Evolutionary conservation across 1,140 invertebrate genomes (phyloP).

Genomic region (Sesamia nonagrioides): DNA sequence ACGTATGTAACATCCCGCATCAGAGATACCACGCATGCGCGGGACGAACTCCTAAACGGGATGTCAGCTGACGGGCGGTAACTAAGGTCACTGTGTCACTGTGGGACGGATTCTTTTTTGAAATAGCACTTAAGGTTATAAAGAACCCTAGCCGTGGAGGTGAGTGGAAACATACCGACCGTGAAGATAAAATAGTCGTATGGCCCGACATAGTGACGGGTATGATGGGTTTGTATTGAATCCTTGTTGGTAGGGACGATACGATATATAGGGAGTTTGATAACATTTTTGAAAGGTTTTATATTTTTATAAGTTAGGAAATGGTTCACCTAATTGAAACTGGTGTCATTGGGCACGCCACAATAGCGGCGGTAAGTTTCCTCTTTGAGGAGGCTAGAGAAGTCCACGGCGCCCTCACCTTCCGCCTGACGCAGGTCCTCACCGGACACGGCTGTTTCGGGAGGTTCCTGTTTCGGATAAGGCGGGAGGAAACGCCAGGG

Average conservation of each 20-base stretch:
- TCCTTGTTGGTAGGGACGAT: not conserved
- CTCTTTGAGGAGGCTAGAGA: too few relatives aligned
- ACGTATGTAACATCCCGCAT: constrained; percentile 56
- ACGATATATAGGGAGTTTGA: too few relatives aligned
- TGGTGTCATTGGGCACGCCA: too few relatives aligned
- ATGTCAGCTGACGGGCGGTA: constrained; percentile 76
- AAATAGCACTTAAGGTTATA: constrained; percentile 41
- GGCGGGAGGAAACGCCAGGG: too few relatives aligned
- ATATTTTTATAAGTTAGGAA: too few relatives aligned
- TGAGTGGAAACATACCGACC: constrained; percentile 28
- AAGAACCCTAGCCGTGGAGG: constrained; percentile 22
- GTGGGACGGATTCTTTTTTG: constrained; percentile 54
- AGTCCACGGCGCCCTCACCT: too few relatives aligned
- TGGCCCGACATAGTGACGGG: not conserved
- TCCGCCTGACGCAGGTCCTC: too few relatives aligned
- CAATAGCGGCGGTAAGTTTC: too few relatives aligned
- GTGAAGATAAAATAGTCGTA: constrained; percentile 22
- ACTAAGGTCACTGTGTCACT: constrained; percentile 82
- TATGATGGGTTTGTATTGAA: constrained; percentile 2
- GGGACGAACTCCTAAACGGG: constrained; percentile 62
- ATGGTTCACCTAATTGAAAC: too few relatives aligned
- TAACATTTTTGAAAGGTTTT: not conserved
- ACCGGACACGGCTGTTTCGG: too few relatives aligned
- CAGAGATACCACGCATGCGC: constrained; percentile 65
- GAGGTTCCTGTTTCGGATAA: too few relatives aligned